Base-by-base conservation (phyloP, 2,888 invertebrate species). In the Epicampocera succincta region DNA sequence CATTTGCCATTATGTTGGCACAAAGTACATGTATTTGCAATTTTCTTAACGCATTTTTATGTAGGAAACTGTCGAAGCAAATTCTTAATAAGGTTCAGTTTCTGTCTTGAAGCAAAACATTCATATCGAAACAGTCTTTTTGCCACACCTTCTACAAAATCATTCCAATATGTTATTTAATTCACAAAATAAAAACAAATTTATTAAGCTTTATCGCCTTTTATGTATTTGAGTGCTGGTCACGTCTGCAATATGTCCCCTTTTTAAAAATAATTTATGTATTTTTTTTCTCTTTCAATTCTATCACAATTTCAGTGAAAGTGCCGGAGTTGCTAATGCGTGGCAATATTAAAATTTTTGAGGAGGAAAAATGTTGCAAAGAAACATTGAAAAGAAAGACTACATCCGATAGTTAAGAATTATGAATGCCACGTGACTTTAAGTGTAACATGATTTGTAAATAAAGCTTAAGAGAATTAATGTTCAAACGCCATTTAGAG, bases 351-450 rank as follows among this genome's bases (percentile, higher is more conserved):
- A 66, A 54, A 29, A 66, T 72, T 81, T 65, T 25, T 33, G 13
- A 68, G 61, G 17, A 29, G 25, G 17, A 38, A 19, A 72, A 66
- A 63, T 19, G 12, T 40, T 13, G n/a, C n/a, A 12, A 48, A 69
- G 19, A 21, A 11, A n/a, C n/a, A n/a, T n/a, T n/a, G n/a, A n/a
- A 63, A 77, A 68, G 46, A 52, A 69, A 48, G 11, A 71, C 85
- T 86, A 69, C 38, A 87, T 88, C 88, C 84, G 87, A 86, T 88
- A 86, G 87, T 87, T 87, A 88, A 88, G 89, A 89, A 89, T 89
- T 89, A 89, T 89, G 89, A 88, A 89, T 87, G 89, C 89, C 89
- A 89, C 89, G 89, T 89, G 89, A 89, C 88, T 84, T 80, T 81
- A 63, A 21, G 29, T 50, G 65, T 69, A 58, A 85, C 85, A 86